These are phyloP conservation scores for Toxotes jaculatrix DNA, from an alignment of 2,113 vertebrate genomes.

Conservation along the genomic window DNA sequence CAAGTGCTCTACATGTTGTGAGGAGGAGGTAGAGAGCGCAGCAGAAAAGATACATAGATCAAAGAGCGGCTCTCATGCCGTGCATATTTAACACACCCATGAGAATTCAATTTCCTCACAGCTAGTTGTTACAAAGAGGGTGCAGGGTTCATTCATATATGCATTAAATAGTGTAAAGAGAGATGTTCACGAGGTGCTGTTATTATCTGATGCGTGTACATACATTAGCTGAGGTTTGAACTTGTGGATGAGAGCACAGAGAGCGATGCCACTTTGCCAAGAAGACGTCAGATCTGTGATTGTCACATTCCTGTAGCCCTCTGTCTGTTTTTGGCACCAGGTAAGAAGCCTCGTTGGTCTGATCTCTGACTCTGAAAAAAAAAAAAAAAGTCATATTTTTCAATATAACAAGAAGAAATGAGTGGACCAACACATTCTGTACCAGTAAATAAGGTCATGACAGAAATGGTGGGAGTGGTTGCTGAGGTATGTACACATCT, in stretches of 20 bases:
- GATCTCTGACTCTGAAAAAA: conserved; percentile 90
- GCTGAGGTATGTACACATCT: conserved; percentile 36
- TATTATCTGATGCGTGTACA: conserved; percentile 63
- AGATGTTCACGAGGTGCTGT: not conserved
- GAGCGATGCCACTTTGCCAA: conserved; percentile 91
- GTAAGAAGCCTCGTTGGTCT: conserved; percentile 92
- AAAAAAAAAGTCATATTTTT: conserved; percentile 19
- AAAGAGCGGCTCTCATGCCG: conserved; percentile 12
- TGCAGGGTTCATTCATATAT: not conserved
- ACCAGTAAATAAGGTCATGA: conserved; percentile 5
- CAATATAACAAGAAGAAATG: not conserved
- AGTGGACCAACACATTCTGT: conserved; percentile 9
- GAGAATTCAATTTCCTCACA: not conserved
- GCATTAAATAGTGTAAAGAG: not conserved
- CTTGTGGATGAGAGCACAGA: conserved; percentile 95
- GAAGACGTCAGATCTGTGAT: conserved; percentile 91
- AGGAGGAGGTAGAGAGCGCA: conserved; percentile 15
- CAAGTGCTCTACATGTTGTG: conserved; percentile 22
- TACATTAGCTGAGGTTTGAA: conserved; percentile 96
- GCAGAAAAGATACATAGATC: conserved; percentile 20
- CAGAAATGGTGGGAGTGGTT: conserved; percentile 13
- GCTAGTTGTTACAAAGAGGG: not conserved
- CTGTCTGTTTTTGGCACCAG: conserved; percentile 96
- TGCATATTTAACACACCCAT: conserved; percentile 49
- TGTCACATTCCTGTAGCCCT: conserved; percentile 89